Evolutionary conservation across 2,888 invertebrate species (phyloP), one percentile per base, ranked within the genome.

Genomic region (Caenorhabditis japonica): DNA sequence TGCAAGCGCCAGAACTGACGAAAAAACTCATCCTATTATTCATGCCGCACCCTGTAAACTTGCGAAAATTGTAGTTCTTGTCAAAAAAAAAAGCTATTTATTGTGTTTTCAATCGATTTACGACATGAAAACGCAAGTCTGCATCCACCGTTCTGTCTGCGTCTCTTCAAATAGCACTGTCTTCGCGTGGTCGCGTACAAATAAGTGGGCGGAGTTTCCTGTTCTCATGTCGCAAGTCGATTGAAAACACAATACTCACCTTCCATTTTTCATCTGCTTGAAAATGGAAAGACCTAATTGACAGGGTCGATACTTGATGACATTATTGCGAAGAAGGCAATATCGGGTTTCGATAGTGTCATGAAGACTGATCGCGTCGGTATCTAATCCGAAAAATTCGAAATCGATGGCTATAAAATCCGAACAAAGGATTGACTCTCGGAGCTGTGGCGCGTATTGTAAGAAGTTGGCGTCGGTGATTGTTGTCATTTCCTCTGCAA

Each of bases 301-400:
- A 27, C 59, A 72, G 2, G 72, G 72, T 0, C 53, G 52, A 15
- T 60, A 66, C 25, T 60, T 59, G 10, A 49, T 44, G 23, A 66
- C 66, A 30, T 39, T 53, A 7, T 53, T 43, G 4, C 66, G 59
- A 7, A 59, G 46, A 15, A 49, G 33, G 10, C 17, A 2, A 34
- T 72, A 72, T 17, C 72, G 25, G 2, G 15, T 5, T 21, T 53
- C 47, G 1, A 60, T 43, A 0, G 59, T 51, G 33, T 72, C 72
- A 17, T 61, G 61, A 3, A 72, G 46, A 3, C 62, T 52, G 13
- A 52, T 53, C 2, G 53, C 34, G 3, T 53, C 10, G 2, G 41
- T 27, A 4, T 64, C 64, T 17, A 72, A 44, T 0, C 71, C 71
- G 12, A 71, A 38, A 36, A 71, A 72, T 23, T 72, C 72, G 60